Evolutionary conservation across 1,140 invertebrate genomes (phyloP).

Genomic region (Saxidomus purpurata): DNA sequence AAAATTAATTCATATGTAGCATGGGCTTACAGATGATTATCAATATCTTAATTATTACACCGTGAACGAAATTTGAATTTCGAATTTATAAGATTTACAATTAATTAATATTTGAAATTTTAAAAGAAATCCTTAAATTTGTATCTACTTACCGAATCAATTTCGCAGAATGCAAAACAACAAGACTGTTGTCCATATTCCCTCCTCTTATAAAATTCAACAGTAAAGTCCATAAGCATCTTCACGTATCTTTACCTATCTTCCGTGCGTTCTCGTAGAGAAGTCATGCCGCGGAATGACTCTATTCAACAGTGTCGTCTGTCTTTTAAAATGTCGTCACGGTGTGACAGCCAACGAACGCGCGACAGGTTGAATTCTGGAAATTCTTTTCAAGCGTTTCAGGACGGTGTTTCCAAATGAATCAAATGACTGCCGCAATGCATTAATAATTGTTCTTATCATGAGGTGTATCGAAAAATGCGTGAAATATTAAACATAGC

Average conservation of each 20-base stretch:
- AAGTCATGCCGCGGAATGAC: constrained; percentile 1
- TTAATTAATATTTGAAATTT: too few species aligned
- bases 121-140: too few species aligned
- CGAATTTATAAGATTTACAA: too few species aligned
- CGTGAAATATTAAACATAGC: constrained; percentile 67
- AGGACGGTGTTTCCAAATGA: constrained; percentile 28
- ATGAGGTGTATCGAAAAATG: constrained; percentile 51
- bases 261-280: background rate
- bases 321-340: constrained; percentile 49
- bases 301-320: background rate
- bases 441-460: constrained; percentile 62
- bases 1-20: too few species aligned
- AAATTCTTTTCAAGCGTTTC: constrained; percentile 19
- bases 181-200: too few species aligned
- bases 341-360: constrained; percentile 37
- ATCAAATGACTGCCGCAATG: constrained; percentile 40
- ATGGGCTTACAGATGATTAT: too few species aligned
- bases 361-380: constrained; percentile 53
- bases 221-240: background rate
- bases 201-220: too few species aligned
- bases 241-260: background rate
- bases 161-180: too few species aligned
- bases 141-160: too few species aligned
- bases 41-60: too few species aligned
- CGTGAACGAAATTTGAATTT: too few species aligned